Evolutionary conservation across 2,113 vertebrate genomes (phyloP), one percentile per base, ranked within the genome.

Genomic region (Pongo pygmaeus): DNA sequence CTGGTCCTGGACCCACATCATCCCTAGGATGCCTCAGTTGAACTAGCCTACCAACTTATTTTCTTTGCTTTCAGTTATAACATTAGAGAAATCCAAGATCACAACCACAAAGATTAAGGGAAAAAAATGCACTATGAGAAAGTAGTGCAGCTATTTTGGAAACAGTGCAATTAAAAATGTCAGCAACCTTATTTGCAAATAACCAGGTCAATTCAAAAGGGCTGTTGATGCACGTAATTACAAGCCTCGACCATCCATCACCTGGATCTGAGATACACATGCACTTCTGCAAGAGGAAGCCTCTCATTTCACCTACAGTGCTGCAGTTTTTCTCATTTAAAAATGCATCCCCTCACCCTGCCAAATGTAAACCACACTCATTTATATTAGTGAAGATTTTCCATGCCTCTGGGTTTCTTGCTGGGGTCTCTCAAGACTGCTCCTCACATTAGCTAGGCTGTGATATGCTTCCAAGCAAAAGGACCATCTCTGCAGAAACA

Each of bases 391-490:
- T 32, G 67, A 90, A 81, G 86, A 43, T 93, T 92, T 94, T 91
- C 79, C 52, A 92, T 89, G 93, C 96, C 93, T 84, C 79, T 81
- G 89, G 89, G 92, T 77, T 97, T 57, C 95, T 97, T 94, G 93
- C 83, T 96, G 89, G 80, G 40, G 4, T 67, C 91, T 95, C 89
- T 92, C 72, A 64, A 97, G 92, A 80, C 80, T 7, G 40, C 83
- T 92, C 3, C 38, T 91, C 38, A 6, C 81, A 18, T 81, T 64
- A 74, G 61, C 61, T 40, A 16, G 67, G 72, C 93, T 95, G 91
- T 80, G 93, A 93, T 93, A 30, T 4, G 27, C 89, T 93, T 88
- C 89, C n/a, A 35, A 74, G 59, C 59, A 11, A 70, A 79, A 84
- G 94, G 52, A 91, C 72, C 91, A 4, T 78, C 93, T 91, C 89